A percentile compares a stretch with the other conserved stretches of the same genome.
phyloP scores from a whole-genome alignment of 2,888 invertebrate genomes.

The Glaucopsyche alexis region DNA sequence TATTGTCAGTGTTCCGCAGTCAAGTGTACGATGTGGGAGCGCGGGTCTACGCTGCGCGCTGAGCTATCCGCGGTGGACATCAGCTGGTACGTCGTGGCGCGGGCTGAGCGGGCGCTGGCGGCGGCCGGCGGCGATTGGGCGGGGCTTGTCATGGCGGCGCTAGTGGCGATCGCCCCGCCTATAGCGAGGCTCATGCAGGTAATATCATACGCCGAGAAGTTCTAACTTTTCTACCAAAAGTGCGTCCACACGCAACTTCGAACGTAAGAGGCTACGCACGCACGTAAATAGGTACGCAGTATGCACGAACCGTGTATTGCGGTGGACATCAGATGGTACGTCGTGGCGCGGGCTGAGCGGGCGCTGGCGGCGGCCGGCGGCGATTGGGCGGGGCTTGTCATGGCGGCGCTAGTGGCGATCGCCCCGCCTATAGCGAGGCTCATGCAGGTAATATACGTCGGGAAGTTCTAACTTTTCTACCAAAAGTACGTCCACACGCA shows the following conservation, averaged over 20 bases:
- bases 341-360: too few relatives aligned
- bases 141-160: slow-evolving; percentile 60
- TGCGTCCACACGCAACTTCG: too few relatives aligned
- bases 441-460: slow-evolving; percentile 54
- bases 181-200: slow-evolving; percentile 64
- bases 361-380: slow-evolving; percentile 66
- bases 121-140: slow-evolving; percentile 65
- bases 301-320: too few relatives aligned
- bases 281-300: too few relatives aligned
- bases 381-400: slow-evolving; percentile 60
- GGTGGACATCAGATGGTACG: slow-evolving; percentile 58
- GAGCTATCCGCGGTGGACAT: slow-evolving; percentile 97
- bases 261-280: neutral
- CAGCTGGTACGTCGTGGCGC: slow-evolving; percentile 94
- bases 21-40: slow-evolving; percentile 97
- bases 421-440: slow-evolving; percentile 59
- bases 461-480: too few relatives aligned
- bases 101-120: slow-evolving; percentile 85
- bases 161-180: slow-evolving; percentile 62
- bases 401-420: slow-evolving; percentile 65
- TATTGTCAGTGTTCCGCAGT: slow-evolving; percentile 75
- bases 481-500: too few relatives aligned
- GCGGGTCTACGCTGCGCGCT: slow-evolving; percentile 93
- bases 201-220: neutral
- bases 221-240: too few relatives aligned